These are phyloP conservation scores for Callyntrura guangdongensis DNA, from an alignment of 2,888 invertebrate genomes.

Conservation along the genomic window DNA sequence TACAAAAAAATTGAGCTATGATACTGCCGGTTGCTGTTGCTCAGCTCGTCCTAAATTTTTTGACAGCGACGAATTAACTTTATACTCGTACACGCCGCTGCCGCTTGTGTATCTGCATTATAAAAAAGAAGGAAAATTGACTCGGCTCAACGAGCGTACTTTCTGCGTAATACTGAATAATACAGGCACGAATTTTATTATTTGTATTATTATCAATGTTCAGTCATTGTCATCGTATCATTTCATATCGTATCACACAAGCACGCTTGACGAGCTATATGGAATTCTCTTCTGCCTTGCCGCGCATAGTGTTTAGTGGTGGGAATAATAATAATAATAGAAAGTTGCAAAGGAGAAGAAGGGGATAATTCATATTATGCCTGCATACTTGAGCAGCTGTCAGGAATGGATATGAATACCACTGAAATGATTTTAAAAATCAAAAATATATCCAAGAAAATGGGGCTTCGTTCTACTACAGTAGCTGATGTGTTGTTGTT, in stretches of 20 bases:
- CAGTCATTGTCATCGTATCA: slow-evolving; percentile 55
- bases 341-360: background rate
- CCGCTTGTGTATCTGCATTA: background rate
- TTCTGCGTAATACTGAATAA: slow-evolving; percentile 29
- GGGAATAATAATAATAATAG: background rate
- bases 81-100: background rate
- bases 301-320: background rate
- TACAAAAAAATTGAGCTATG: slow-evolving; percentile 60
- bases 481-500: background rate
- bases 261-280: slow-evolving; percentile 8
- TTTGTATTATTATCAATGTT: slow-evolving; percentile 51
- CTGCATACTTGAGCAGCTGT: slow-evolving; percentile 58
- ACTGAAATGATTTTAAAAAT: slow-evolving; percentile 51
- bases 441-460: slow-evolving; percentile 52
- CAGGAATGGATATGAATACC: slow-evolving; percentile 56
- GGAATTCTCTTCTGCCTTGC: background rate
- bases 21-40: slow-evolving; percentile 44
- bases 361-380: slow-evolving; percentile 34
- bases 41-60: slow-evolving; percentile 62
- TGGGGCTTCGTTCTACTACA: background rate
- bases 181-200: slow-evolving; percentile 51
- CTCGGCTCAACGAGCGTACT: slow-evolving; percentile 1
- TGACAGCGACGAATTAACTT: slow-evolving; percentile 64
- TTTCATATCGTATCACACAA: slow-evolving; percentile 27
- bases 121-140: slow-evolving; percentile 31